A percentile compares a stretch with the other conserved stretches of the same genome.
Conservation (phyloP, 2,113 vertebrate species). For the Microcebus jonahi region DNA sequence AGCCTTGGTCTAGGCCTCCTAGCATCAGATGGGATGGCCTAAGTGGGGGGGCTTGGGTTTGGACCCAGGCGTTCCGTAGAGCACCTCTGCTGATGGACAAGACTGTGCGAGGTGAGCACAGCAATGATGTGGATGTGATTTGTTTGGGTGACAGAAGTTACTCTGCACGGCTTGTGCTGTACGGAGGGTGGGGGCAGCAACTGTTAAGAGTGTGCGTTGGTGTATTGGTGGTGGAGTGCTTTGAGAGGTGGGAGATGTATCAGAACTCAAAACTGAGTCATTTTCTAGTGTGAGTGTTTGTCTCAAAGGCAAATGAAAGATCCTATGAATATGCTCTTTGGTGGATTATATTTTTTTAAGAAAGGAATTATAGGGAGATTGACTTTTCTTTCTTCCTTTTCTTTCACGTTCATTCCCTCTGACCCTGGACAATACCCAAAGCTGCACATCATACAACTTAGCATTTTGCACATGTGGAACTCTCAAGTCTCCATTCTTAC, state of each 20-base stretch:
- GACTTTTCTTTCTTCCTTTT: no score
- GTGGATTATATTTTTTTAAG: neutral
- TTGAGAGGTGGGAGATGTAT: neutral
- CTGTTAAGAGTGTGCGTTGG: accelerated
- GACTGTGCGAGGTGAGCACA: accelerated
- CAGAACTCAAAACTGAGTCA: neutral
- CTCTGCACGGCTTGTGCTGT: neutral
- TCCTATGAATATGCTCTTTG: neutral
- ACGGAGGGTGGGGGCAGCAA: neutral
- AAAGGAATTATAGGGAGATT: neutral
- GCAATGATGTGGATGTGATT: accelerated
- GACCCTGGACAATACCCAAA: neutral
- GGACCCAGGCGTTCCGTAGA: accelerated
- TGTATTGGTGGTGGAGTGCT: accelerated
- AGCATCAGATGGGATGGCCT: no score
- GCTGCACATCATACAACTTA: accelerated
- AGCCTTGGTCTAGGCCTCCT: accelerated
- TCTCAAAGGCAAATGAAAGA: neutral
- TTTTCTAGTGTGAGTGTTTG: neutral
- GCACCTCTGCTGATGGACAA: neutral
- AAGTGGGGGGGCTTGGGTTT: accelerated
- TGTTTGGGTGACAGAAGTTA: neutral
- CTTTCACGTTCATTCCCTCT: neutral
- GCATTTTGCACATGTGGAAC: accelerated
- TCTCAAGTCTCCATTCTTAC: neutral